A percentile compares a stretch with the other conserved stretches of the same genome.
Conservation (phyloP, 2,888 invertebrate species). For the Rhamnusium bicolor region DNA sequence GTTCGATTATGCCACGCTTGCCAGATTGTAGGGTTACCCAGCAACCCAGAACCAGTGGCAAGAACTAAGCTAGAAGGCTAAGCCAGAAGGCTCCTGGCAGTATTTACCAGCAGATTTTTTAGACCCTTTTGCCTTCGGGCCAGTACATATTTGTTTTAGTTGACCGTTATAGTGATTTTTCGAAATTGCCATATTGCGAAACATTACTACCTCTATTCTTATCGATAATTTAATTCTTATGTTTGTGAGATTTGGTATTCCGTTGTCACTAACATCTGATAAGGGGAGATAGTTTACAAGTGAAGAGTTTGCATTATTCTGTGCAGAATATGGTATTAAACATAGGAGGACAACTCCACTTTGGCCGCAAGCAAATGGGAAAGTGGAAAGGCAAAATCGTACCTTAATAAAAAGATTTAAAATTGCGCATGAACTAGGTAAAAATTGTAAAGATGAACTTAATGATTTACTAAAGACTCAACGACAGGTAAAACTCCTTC, state of each 20-base stretch:
- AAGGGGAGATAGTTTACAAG: conserved; percentile 51
- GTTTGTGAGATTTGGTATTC: conserved; percentile 45
- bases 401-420: conserved; percentile 39
- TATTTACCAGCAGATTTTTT: not conserved
- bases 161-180: not conserved
- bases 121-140: not conserved
- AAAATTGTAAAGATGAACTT: not conserved
- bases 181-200: not conserved
- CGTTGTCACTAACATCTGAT: conserved; percentile 48
- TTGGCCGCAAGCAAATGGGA: conserved; percentile 48
- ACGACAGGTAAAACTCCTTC: no score
- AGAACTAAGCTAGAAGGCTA: not conserved
- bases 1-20: not conserved
- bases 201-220: not conserved
- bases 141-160: not conserved
- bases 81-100: not conserved
- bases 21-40: not conserved
- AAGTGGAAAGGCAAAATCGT: conserved; percentile 46
- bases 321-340: conserved; percentile 42
- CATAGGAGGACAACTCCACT: conserved; percentile 45
- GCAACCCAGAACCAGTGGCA: not conserved
- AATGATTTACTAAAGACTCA: no score
- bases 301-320: conserved; percentile 47
- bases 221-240: not conserved
- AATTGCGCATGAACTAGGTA: not conserved